Evolutionary conservation across 2,888 invertebrate species (phyloP), one percentile per base, ranked within the genome.

Genomic region (Eledone cirrhosa): DNA sequence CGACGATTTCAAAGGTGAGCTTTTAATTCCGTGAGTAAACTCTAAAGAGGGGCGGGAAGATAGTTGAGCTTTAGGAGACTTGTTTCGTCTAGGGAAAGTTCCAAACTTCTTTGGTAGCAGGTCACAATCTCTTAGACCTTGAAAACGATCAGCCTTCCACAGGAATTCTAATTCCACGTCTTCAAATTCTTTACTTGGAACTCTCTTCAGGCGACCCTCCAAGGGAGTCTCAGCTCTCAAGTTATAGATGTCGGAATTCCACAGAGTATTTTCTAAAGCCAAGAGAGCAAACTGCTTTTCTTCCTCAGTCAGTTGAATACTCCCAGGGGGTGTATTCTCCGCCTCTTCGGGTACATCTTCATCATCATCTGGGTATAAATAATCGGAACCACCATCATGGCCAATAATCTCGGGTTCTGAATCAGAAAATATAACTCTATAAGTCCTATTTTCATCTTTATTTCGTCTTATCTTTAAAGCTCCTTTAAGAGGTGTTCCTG

Each of bases 261-360:
- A 87, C 24, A 87, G 77, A 0, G 88, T 88, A 78, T 88, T 88
- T 69, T 88, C 86, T 24, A 88, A 80, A 5, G 87, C 84, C 59
- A 86, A 83, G 31, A 88, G 78, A 16, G 87, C 87, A 84, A 87
- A 87, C 41, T 87, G 85, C 74, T 86, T 87, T 67, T 88, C 88
- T 78, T 86, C 86, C 47, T 87, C 86, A 5, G 87, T 86, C 48
- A 88, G 83, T 5, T 84, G 81, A 13, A 86, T 78, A 24, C 85
- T 84, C 59, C 84, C 84, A 8, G 78, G 80, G 0, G 77, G 77
- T 3, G 80, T 78, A 76, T 77, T 77, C 11, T 78, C 79, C 67
- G 80, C 80, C 11, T 59, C 72, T 27, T 81, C 79, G 19, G 77
- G 48, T 24, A 79, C 81, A 63, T 80, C 80, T 29, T 84, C 84